Evolutionary conservation across 2,113 vertebrate genomes (phyloP).

Genomic region (Pomatorhinus ruficollis): DNA sequence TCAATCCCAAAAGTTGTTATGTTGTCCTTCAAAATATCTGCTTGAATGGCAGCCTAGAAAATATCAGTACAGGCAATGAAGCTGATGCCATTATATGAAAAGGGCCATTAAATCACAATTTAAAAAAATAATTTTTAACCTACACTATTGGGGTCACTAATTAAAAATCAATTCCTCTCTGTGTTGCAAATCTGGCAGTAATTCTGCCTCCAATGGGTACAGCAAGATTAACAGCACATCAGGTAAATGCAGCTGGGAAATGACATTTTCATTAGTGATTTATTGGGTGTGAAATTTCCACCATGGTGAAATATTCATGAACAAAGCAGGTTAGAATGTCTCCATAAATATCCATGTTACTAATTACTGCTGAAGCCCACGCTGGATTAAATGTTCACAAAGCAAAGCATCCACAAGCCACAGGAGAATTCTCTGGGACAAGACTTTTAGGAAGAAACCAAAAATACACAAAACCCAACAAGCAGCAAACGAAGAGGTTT

Average conservation of each 20-base stretch:
- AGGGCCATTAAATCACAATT: conserved; percentile 47
- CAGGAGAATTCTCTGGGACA: conserved; percentile 42
- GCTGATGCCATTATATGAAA: not conserved
- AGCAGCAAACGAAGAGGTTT: conserved; percentile 42
- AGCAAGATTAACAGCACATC: conserved; percentile 75
- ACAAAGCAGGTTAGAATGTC: conserved; percentile 65
- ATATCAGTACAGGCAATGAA: not conserved
- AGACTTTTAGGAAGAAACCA: conserved; percentile 36
- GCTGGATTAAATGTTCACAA: conserved; percentile 54
- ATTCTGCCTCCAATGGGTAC: conserved; percentile 72
- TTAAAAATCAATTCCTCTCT: conserved; percentile 76
- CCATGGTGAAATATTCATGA: conserved; percentile 70
- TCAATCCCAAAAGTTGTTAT: not conserved
- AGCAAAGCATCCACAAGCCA: conserved; percentile 42
- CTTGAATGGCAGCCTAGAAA: not conserved
- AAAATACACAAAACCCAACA: conserved; percentile 9
- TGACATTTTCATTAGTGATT: conserved; percentile 83
- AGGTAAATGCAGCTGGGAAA: conserved; percentile 78
- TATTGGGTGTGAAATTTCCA: conserved; percentile 77
- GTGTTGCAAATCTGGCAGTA: conserved; percentile 73
- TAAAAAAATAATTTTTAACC: conserved; percentile 73
- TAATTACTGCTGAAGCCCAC: conserved; percentile 66
- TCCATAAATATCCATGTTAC: conserved; percentile 52
- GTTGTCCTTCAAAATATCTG: conserved; percentile 3
- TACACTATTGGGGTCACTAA: conserved; percentile 70